Evolutionary conservation across 2,797 vertebrate species (phyloP).

Genomic region (Myotis vivesi): DNA sequence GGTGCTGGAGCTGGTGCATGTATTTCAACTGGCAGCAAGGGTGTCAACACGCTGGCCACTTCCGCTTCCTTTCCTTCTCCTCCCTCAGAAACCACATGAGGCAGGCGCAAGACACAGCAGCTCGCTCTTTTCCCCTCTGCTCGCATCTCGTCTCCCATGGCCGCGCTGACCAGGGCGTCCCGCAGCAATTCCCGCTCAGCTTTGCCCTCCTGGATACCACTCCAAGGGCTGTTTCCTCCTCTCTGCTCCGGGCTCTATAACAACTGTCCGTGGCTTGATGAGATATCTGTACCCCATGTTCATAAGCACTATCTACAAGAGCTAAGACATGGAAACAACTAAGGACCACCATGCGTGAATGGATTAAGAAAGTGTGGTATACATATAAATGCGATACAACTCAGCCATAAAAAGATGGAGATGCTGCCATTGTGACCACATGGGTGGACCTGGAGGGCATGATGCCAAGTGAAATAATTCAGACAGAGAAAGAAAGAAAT

Average conservation of each 20-base stretch:
- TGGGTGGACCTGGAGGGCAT: no score
- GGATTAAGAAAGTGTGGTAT: no score
- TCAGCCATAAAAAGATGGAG: no score
- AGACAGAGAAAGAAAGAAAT: no score
- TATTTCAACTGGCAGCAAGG: background rate
- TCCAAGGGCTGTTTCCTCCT: background rate
- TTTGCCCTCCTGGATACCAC: background rate
- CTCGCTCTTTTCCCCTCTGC: background rate
- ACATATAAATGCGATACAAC: no score
- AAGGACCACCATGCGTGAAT: no score
- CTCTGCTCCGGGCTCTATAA: background rate
- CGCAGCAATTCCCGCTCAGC: background rate
- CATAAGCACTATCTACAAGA: no score
- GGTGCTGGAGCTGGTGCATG: background rate
- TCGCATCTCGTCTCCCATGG: rapidly evolving
- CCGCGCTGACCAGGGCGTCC: background rate
- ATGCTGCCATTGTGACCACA: no score
- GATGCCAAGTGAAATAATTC: no score
- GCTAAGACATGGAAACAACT: no score
- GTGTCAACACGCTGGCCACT: background rate
- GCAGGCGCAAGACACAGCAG: background rate
- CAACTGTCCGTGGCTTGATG: background rate
- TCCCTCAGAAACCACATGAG: background rate
- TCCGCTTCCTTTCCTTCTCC: background rate
- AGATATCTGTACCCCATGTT: no score